Base-by-base conservation (phyloP, 2,113 vertebrate genomes). In the Callaeas wilsoni region DNA sequence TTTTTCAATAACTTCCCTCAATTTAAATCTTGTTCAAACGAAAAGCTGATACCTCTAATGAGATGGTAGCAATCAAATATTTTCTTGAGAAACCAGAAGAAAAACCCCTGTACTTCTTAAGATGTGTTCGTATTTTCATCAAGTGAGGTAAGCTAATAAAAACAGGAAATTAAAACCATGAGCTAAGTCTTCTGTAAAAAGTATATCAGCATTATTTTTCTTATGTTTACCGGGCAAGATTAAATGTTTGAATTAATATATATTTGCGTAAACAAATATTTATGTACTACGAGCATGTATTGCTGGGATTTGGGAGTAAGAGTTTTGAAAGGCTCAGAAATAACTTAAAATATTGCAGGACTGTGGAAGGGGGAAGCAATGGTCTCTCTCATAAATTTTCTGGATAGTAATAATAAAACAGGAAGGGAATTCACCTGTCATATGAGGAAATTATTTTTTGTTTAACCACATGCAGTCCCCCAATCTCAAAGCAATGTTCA, bases 1-100 rank as follows among this genome's bases (percentile, higher is more conserved):
- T 85, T 94, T 93, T 91, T 97, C 84, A 60, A 41, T 76, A n/a
- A 11, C 60, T 96, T 88, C 50, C 90, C 94, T 97, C 86, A 87
- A 18, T 94, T 95, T 92, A 94, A 63, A 94, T 68, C 23, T 91
- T 96, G 18, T 81, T 89, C 90, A 88, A 91, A 47, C 95, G 95
- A 95, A 90, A 96, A 89, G 26, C 87, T 94, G 42, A 88, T 93
- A 79, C 64, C 63, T 89, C 68, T 86, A 93, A 91, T 79, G 87
- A 96, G 84, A 16, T 87, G 49, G 84, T 90, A 70, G 49, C 90
- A 89, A 87, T 68, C 49, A 94, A 94, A 53, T 4, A 0, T 84
- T 87, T 94, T 84, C 68, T 64, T 41, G 32, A 87, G 56, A 87
- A 94, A 83, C 8, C 11, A 26, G 71, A 49, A 75, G 86, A 79